Evolutionary conservation across 2,888 invertebrate genomes (phyloP).

Genomic region (Archaeoteleia sp.): DNA sequence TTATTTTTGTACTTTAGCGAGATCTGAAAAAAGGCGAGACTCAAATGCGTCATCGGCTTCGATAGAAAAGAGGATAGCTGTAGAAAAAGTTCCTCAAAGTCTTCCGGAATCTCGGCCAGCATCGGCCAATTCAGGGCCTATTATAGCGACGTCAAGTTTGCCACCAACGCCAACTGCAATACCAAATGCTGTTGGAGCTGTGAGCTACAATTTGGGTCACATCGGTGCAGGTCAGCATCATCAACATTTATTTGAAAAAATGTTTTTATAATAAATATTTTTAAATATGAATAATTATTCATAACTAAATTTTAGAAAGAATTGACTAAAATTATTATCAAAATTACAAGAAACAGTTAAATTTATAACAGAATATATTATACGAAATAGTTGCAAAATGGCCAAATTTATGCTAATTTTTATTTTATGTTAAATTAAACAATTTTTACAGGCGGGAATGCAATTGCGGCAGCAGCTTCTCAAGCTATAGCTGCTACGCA

Average conservation of each 20-base stretch:
- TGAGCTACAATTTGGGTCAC: slow-evolving; percentile 85
- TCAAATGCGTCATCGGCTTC: slow-evolving; percentile 78
- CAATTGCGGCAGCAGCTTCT: slow-evolving; percentile 95
- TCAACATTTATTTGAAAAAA: neutral
- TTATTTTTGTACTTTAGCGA: slow-evolving; percentile 71
- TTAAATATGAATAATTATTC: neutral
- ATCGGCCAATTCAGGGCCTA: slow-evolving; percentile 71
- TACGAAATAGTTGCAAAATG: no score
- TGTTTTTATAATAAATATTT: no score
- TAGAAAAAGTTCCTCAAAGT: slow-evolving; percentile 69
- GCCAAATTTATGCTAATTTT: no score
- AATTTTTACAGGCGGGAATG: slow-evolving; percentile 82
- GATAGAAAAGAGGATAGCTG: slow-evolving; percentile 76
- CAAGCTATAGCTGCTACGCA: slow-evolving; percentile 98
- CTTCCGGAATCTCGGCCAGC: slow-evolving; percentile 71
- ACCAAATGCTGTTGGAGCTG: slow-evolving; percentile 72
- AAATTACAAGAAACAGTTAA: no score
- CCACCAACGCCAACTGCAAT: slow-evolving; percentile 68
- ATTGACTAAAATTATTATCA: no score
- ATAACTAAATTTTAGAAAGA: neutral
- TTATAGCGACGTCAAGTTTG: slow-evolving; percentile 64
- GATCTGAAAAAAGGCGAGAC: slow-evolving; percentile 85
- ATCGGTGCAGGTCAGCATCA: slow-evolving; percentile 83
- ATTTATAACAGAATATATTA: no score
- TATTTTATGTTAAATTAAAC: slow-evolving; percentile 1